Percentiles rank a stretch among this genome's conserved stretches.
Evolutionary conservation across 2,113 vertebrate genomes (phyloP).

Genomic region (Micronycteris hirsuta): DNA sequence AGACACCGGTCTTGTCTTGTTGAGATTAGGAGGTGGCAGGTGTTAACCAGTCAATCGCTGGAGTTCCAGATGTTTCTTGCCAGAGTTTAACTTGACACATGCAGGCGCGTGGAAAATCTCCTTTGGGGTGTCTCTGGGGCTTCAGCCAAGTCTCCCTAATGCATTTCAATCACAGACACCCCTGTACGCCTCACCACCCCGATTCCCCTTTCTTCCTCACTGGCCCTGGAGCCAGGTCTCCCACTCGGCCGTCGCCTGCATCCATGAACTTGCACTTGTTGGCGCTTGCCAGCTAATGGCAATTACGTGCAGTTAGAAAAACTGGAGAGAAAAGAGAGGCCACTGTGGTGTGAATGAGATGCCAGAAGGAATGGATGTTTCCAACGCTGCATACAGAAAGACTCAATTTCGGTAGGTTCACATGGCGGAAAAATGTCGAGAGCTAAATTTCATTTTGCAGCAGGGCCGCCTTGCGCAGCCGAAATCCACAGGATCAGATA

Average conservation of each 20-base stretch:
- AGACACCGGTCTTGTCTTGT: too few species aligned
- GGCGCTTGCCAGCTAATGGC: not conserved
- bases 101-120: not conserved
- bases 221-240: not conserved
- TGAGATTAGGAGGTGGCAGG: too few species aligned
- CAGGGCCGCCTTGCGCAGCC: not conserved
- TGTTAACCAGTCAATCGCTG: too few species aligned
- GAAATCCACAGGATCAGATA: not conserved
- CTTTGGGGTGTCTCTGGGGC: not conserved
- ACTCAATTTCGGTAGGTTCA: not conserved
- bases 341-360: not conserved
- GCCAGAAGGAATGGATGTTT: not conserved
- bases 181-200: accelerated
- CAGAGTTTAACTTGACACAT: too few species aligned
- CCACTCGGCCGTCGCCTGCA: not conserved
- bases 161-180: not conserved
- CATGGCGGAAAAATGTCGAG: not conserved
- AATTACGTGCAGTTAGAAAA: not conserved
- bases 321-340: not conserved
- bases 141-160: too few species aligned
- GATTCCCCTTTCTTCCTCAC: not conserved
- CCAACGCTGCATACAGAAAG: not conserved
- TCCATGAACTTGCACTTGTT: not conserved
- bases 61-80: too few species aligned
- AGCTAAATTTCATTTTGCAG: conserved; percentile 11